Evolutionary conservation across 37 sponge, comb jelly and placozoan genomes (phyloP), one percentile per base, ranked within the genome.

Genomic region (Crambe crambe): DNA sequence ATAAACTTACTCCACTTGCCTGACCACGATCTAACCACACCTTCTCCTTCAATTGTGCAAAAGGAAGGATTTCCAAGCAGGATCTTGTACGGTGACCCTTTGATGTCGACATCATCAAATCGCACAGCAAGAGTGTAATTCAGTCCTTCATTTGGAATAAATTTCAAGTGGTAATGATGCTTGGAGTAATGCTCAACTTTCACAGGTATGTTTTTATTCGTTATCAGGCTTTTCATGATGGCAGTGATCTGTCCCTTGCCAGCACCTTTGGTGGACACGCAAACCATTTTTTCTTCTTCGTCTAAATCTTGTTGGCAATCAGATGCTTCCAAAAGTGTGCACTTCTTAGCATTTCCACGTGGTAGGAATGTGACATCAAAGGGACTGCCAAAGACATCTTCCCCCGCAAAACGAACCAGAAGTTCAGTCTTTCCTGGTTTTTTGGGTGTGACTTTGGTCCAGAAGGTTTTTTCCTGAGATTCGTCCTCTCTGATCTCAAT

Each of bases 381-480:
- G 1, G 95, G 95, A 60, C 92, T 90, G 6, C 92, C 95, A 65
- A 81, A 42, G 31, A 95, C 88, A 82, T 95, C 91, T 38, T 71
- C 75, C 21, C 84, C 87, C 27, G 44, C 65, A 42, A 75, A 92
- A 25, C 26, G 66, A 20, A 91, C 82, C 59, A 73, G 39, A 21
- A 95, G 25, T 0, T 80, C 75, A 56, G 80, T 47, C 31, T 71
- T 56, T 12, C 93, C 93, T 18, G 76, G 35, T 30, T 85, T 75
- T 38, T 56, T 75, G 30, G 93, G 93, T 5, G 73, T n/a, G 6
- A 92, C 56, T 38, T 88, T 80, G 25, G 80, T 71, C 42, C 88
- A 83, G 62, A 85, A 81, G 32, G 85, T 38, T 44, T 84, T 70
- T 21, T 12, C 2, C 26, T 56, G 66, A 38, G 31, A 75, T 2